Evolutionary conservation across 2,113 vertebrate species (phyloP).

Genomic region (Dipodomys merriami): DNA sequence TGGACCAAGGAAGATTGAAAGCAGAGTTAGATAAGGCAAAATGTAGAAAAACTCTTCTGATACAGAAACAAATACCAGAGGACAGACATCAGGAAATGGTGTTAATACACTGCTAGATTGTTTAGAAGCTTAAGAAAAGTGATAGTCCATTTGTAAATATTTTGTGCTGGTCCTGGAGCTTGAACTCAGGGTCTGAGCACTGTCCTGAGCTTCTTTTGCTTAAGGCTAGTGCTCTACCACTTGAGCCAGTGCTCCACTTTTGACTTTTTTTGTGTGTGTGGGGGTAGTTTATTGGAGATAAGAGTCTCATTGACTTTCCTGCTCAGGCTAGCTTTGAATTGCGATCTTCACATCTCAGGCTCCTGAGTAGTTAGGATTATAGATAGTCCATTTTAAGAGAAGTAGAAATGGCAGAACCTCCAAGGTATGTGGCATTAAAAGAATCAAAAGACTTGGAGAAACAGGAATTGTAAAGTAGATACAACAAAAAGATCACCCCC

Average conservation of each 20-base stretch:
- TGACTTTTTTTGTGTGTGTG: no score
- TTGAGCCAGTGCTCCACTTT: no score
- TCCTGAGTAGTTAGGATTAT: no score
- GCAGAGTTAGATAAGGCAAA: neutral
- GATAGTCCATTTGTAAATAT: no score
- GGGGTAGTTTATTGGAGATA: no score
- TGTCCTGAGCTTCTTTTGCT: no score
- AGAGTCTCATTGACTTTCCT: no score
- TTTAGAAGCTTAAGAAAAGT: neutral
- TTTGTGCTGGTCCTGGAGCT: no score
- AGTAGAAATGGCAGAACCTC: neutral
- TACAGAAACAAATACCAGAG: neutral
- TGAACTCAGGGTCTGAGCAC: no score
- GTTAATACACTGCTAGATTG: neutral
- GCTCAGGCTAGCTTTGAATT: no score
- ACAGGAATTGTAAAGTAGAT: neutral
- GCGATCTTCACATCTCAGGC: no score
- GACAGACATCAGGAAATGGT: neutral
- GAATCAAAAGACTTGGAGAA: neutral
- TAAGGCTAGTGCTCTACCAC: no score
- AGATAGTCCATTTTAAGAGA: neutral
- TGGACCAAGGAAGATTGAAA: neutral
- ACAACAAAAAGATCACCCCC: neutral
- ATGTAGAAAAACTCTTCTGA: neutral
- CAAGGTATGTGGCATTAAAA: neutral